These are phyloP conservation scores for Anoplolepis gracilipes DNA, from an alignment of 1,140 invertebrate species.

Conservation along the genomic window DNA sequence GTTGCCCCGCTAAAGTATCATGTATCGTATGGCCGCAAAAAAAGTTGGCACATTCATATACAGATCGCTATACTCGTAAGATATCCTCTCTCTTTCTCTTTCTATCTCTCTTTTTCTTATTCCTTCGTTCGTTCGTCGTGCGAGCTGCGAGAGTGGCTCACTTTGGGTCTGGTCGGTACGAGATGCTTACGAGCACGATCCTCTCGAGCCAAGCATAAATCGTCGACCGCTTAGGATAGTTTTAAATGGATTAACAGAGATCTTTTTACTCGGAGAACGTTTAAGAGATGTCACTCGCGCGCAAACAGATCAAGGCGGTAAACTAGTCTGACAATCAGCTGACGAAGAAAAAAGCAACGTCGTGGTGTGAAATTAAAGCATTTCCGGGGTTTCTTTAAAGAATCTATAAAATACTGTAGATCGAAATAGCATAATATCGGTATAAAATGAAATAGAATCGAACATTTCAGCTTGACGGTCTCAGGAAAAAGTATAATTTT, in stretches of 20 bases:
- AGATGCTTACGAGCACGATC: neutral
- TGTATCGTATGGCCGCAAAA: slow-evolving; percentile 70
- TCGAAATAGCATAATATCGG: neutral
- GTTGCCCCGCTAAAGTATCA: slow-evolving; percentile 72
- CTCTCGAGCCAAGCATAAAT: slow-evolving; percentile 54
- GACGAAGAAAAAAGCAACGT: neutral
- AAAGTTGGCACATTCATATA: slow-evolving; percentile 69
- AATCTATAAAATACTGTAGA: neutral
- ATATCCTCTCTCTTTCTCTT: slow-evolving; percentile 29
- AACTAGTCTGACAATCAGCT: neutral
- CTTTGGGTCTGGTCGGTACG: slow-evolving; percentile 15
- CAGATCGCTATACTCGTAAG: slow-evolving; percentile 67
- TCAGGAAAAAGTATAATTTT: slow-evolving; percentile 7
- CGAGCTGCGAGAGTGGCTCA: slow-evolving; percentile 26
- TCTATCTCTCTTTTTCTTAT: neutral
- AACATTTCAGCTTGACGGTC: neutral
- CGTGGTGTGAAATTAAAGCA: too few relatives aligned
- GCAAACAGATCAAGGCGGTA: neutral
- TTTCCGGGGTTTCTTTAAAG: too few relatives aligned
- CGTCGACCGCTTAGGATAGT: slow-evolving; percentile 46
- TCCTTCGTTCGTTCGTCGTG: neutral
- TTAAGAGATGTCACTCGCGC: slow-evolving; percentile 17
- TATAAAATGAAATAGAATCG: neutral
- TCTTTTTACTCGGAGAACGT: neutral
- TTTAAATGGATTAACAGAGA: slow-evolving; percentile 62